Evolutionary conservation across 2,797 vertebrate genomes (phyloP), one percentile per base, ranked within the genome.

Genomic region (Pipistrellus pipistrellus): DNA sequence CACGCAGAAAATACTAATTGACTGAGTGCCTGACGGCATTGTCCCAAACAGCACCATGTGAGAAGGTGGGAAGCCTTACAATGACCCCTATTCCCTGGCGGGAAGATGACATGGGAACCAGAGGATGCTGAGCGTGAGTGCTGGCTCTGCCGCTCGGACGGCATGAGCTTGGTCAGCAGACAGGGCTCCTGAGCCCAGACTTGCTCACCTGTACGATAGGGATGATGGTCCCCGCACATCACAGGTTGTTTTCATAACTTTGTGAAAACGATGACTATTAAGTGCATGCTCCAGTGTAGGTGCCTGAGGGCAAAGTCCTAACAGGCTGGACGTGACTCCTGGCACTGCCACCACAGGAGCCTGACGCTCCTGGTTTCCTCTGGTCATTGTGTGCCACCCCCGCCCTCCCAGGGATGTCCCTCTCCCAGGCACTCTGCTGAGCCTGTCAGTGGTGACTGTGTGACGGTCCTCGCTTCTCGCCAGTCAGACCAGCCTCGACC

Each of bases 301-400:
- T 11, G 7, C 8, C 1, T 38, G 66, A 38, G 15, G 51, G 9
- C n/a, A 20, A 38, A 62, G 32, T 6, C 13, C 2, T 1, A 12
- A 12, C n/a, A 77, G 62, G 44, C 59, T 44, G 38, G 71, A 14
- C 12, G 5, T 35, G 71, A 69, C 48, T 73, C 75, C 57, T 44
- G 46, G 48, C 4, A 1, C 38, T 27, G 2, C 53, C 41, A 2
- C 51, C 30, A 0, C 0, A 0, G 21, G 72, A 73, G 25, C 53
- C 66, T 21, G 23, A 53, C 9, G 35, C 59, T 30, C 44, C 25
- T 12, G 11, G 57, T 73, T 77, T 90, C 88, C 46, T 64, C 46
- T 59, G 14, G 25, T 9, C 20, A 1, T 1, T 2, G 5, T 21
- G 46, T 8, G n/a, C 88, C 35, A 0, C 59, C 2, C 0, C 68